Evolutionary conservation across 2,797 vertebrate genomes (phyloP).

Genomic region (Trematomus bernacchii): DNA sequence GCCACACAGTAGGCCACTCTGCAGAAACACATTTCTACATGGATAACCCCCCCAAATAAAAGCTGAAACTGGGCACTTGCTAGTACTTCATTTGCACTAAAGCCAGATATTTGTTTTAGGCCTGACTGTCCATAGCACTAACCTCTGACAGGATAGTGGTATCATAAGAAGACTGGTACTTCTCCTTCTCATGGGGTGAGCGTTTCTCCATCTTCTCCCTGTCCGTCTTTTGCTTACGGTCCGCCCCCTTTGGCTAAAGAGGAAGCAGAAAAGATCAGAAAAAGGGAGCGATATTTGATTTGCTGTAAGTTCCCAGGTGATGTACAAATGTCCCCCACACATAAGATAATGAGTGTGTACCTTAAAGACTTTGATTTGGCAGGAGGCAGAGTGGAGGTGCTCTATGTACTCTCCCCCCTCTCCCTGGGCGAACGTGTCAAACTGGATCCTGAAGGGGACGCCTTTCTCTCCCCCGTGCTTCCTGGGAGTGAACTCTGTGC

Average conservation of each 20-base stretch:
- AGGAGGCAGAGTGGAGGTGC: slow-evolving; percentile 98
- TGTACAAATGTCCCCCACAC: neutral
- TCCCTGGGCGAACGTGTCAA: slow-evolving; percentile 93
- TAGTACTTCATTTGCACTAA: slow-evolving; percentile 1
- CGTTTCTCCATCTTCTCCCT: slow-evolving; percentile 91
- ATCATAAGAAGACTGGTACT: slow-evolving; percentile 90
- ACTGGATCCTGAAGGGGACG: slow-evolving; percentile 95
- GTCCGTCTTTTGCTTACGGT: slow-evolving; percentile 91
- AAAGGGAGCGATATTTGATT: neutral
- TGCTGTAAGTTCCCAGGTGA: neutral
- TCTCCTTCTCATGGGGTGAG: slow-evolving; percentile 87
- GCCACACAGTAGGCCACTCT: neutral
- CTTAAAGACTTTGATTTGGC: slow-evolving; percentile 99
- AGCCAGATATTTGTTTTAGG: neutral
- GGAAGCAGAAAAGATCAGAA: slow-evolving; percentile 1
- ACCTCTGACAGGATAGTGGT: slow-evolving; percentile 89
- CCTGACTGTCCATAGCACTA: slow-evolving; percentile 35
- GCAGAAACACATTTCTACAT: slow-evolving; percentile 6
- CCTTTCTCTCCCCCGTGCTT: slow-evolving; percentile 98
- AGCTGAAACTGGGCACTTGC: neutral
- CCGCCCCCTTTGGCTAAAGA: slow-evolving; percentile 89
- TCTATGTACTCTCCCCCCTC: slow-evolving; percentile 93
- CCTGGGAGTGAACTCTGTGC: slow-evolving; percentile 97
- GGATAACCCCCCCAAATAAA: neutral
- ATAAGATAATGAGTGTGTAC: slow-evolving; percentile 65